These are phyloP conservation scores for Drosophila nigromelanica DNA, from an alignment of 1,140 invertebrate genomes.

Conservation along the genomic window DNA sequence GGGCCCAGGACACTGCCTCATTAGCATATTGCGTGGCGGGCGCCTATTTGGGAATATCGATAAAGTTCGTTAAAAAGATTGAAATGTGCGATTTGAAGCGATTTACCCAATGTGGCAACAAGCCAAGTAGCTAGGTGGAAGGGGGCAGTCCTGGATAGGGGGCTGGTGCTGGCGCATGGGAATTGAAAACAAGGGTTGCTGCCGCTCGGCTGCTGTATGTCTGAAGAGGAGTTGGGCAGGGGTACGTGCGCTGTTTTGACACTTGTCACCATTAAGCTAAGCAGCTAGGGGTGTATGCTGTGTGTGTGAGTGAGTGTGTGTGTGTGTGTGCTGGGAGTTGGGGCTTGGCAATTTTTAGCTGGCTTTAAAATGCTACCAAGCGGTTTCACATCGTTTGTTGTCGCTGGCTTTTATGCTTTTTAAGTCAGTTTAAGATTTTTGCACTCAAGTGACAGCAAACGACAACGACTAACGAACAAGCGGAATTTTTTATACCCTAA, in stretches of 20 bases:
- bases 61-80: constrained; percentile 83
- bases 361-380: constrained; percentile 71
- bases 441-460: constrained; percentile 70
- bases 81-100: constrained; percentile 79
- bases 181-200: constrained; percentile 43
- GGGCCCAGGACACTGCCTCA: constrained; percentile 62
- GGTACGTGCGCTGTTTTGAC: constrained; percentile 68
- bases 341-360: constrained; percentile 20
- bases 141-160: background rate
- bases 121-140: constrained; percentile 8
- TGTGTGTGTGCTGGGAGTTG: constrained; percentile 6
- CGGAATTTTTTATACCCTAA: background rate
- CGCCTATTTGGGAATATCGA: constrained; percentile 75
- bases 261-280: constrained; percentile 83
- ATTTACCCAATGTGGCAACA: constrained; percentile 55
- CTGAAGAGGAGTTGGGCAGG: background rate
- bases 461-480: constrained; percentile 46
- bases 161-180: constrained; percentile 3
- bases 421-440: constrained; percentile 80
- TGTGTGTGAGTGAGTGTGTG: background rate
- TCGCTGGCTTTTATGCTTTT: constrained; percentile 71
- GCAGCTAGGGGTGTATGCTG: constrained; percentile 39
- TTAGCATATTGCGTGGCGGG: constrained; percentile 79
- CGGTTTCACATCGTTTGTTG: constrained; percentile 65
- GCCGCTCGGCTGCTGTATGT: background rate